phyloP scores from a whole-genome alignment of 2,113 vertebrate species.

The Isurus oxyrinchus region DNA sequence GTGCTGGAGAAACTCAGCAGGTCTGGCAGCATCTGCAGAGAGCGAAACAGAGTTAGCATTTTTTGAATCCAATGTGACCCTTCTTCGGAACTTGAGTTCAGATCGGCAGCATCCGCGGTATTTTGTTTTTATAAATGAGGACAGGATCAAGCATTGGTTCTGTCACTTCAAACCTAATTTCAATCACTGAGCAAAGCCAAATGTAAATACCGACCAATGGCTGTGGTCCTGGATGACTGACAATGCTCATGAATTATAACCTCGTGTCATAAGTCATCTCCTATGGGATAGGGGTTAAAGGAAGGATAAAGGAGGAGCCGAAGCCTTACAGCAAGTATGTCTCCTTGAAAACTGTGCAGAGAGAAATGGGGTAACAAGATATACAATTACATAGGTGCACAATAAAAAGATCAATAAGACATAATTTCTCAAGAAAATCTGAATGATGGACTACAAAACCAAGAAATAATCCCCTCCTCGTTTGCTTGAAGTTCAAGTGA shows the following conservation, averaged over 20 bases:
- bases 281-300: not conserved
- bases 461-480: not conserved
- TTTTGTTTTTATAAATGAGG: not conserved
- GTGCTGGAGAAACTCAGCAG: too few relatives aligned
- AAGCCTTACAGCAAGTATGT: too few relatives aligned
- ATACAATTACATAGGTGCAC: not conserved
- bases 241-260: not conserved
- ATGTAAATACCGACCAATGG: not conserved
- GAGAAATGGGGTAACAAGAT: not conserved
- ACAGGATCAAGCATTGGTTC: not conserved
- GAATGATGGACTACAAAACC: not conserved
- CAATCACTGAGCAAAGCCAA: not conserved
- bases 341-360: not conserved
- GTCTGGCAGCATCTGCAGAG: too few relatives aligned
- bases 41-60: too few relatives aligned
- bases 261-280: not conserved
- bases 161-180: not conserved
- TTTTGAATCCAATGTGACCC: too few relatives aligned
- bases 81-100: too few relatives aligned
- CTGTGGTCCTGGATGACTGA: not conserved
- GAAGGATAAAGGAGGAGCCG: too few relatives aligned
- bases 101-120: too few relatives aligned
- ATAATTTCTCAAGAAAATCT: not conserved
- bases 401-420: not conserved
- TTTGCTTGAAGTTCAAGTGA: too few relatives aligned